Percentiles rank a stretch among this genome's conserved stretches.
phyloP scores from a whole-genome alignment of 1,140 invertebrate species.

The Zaprionus capensis region DNA sequence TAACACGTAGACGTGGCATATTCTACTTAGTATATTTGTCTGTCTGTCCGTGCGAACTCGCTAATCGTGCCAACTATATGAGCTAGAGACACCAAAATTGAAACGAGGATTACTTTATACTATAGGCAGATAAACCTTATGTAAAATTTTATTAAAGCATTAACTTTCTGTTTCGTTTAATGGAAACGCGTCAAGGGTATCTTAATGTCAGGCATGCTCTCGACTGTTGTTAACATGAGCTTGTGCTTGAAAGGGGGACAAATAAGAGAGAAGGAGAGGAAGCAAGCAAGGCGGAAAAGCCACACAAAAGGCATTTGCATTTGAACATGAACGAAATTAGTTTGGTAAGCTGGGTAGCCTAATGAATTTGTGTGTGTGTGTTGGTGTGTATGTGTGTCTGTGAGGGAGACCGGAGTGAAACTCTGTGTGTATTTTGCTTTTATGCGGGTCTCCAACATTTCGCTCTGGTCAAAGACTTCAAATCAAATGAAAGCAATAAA shows the following conservation, averaged over 20 bases:
- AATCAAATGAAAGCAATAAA: slow-evolving; percentile 47
- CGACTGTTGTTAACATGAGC: background rate
- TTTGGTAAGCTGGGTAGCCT: slow-evolving; percentile 54
- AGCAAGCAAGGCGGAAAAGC: slow-evolving; percentile 44
- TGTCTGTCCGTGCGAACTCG: no score
- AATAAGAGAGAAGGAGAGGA: background rate
- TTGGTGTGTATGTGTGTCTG: slow-evolving; percentile 15
- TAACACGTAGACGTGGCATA: background rate
- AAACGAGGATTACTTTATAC: no score
- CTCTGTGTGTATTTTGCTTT: slow-evolving; percentile 22
- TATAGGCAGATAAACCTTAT: no score
- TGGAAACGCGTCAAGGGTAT: background rate
- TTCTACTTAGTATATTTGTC: background rate
- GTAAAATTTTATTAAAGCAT: no score
- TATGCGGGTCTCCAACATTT: slow-evolving; percentile 11
- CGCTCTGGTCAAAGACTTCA: slow-evolving; percentile 7
- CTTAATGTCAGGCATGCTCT: background rate
- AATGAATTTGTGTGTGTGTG: slow-evolving; percentile 37
- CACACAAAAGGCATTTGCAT: slow-evolving; percentile 69
- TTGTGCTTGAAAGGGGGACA: background rate
- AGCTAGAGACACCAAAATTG: background rate
- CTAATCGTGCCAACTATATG: background rate
- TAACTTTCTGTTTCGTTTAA: no score
- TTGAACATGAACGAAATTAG: slow-evolving; percentile 60
- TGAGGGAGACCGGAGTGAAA: slow-evolving; percentile 25